Conservation (phyloP, 2,797 vertebrate species). For the Gila robusta region DNA sequence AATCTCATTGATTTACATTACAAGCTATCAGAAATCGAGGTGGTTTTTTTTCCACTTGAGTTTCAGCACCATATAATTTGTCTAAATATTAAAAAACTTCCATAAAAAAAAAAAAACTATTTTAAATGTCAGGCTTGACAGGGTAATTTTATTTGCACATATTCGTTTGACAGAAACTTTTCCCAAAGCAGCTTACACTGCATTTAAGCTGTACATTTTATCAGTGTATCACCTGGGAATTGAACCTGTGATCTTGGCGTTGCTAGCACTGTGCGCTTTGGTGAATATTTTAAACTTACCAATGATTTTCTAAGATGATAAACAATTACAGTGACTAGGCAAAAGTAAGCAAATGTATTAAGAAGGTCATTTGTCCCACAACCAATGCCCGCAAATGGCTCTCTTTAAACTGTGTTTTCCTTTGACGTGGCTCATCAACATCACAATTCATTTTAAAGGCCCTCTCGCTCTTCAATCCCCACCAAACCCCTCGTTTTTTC, state of each 20-base stretch:
- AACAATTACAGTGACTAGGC: neutral
- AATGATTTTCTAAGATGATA: neutral
- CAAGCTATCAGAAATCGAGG: neutral
- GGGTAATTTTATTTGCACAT: neutral
- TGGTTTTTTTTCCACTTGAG: no score
- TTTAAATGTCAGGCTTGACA: neutral
- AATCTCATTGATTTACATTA: neutral
- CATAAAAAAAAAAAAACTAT: no score
- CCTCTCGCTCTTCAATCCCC: conserved; percentile 78
- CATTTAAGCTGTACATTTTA: neutral
- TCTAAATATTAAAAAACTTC: no score
- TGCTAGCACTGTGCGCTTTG: neutral
- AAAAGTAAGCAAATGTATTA: conserved; percentile 3
- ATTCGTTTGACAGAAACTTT: neutral
- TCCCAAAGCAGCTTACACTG: neutral
- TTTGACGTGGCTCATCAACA: conserved; percentile 63
- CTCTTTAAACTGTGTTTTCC: conserved; percentile 64
- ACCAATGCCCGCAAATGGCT: conserved; percentile 58
- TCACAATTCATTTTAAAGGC: conserved; percentile 70
- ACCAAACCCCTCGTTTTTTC: conserved; percentile 76
- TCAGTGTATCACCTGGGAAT: neutral
- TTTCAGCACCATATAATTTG: no score
- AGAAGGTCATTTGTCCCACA: neutral
- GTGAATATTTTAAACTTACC: neutral
- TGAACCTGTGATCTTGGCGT: neutral